A percentile compares a stretch with the other conserved stretches of the same genome.
Evolutionary conservation across 2,888 invertebrate genomes (phyloP).

Genomic region (Tiliacea citrago): DNA sequence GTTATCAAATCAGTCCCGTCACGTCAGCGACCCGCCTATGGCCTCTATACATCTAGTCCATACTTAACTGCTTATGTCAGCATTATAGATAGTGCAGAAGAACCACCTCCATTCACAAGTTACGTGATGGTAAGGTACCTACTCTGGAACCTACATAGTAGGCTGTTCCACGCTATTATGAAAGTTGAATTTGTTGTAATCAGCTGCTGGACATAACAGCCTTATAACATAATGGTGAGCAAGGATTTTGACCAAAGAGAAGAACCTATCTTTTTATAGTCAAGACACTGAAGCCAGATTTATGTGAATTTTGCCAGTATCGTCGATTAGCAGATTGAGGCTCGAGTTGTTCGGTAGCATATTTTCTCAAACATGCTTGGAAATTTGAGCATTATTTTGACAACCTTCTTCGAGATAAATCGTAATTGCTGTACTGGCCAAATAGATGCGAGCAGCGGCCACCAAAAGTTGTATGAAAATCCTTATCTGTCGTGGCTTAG

Average conservation of each 20-base stretch:
- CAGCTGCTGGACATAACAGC: background rate
- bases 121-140: background rate
- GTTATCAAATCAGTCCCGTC: slow-evolving; percentile 20
- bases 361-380: too few species aligned
- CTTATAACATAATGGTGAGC: background rate
- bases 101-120: background rate
- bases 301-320: background rate
- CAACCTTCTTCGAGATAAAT: too few species aligned
- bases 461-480: too few species aligned
- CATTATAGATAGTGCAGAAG: slow-evolving; percentile 27
- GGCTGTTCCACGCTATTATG: background rate
- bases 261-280: background rate
- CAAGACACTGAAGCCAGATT: background rate
- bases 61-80: slow-evolving; percentile 8
- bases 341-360: background rate
- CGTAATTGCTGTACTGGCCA: too few species aligned
- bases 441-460: too few species aligned
- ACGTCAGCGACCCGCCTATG: slow-evolving; percentile 25
- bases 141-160: background rate
- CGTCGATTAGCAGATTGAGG: background rate
- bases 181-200: background rate
- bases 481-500: too few species aligned
- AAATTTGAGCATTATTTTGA: too few species aligned
- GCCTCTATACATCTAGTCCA: slow-evolving; percentile 37
- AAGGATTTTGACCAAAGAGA: background rate